A percentile compares a stretch with the other conserved stretches of the same genome.
These are phyloP conservation scores for Myopa testacea DNA, from an alignment of 2,888 invertebrate species.

Conservation along the genomic window DNA sequence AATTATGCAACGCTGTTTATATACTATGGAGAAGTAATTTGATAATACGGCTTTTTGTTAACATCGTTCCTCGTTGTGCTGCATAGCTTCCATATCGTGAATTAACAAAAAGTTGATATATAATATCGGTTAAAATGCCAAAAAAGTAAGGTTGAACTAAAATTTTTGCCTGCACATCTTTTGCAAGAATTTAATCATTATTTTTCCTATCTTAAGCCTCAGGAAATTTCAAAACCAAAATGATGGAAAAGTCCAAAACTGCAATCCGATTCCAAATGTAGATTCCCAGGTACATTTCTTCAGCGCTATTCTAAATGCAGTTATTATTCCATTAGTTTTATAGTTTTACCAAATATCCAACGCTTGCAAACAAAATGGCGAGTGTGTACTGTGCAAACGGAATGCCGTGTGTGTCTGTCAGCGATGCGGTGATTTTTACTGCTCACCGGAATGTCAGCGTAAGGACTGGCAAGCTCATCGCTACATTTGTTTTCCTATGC, in stretches of 20 bases:
- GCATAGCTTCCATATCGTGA: no score
- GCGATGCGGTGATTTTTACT: constrained; percentile 55
- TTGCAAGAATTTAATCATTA: not conserved
- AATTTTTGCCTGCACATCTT: not conserved
- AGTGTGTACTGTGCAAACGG: constrained; percentile 49
- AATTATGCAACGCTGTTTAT: no score
- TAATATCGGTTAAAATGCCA: not conserved
- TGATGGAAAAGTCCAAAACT: not conserved
- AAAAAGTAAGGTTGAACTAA: constrained; percentile 2
- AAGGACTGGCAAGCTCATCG: constrained; percentile 54
- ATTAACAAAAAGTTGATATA: no score
- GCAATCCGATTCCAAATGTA: not conserved
- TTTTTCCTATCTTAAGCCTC: not conserved
- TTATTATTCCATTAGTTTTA: not conserved
- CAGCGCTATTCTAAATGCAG: no score
- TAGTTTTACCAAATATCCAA: not conserved
- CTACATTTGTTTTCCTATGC: constrained; percentile 55
- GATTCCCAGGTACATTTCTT: not conserved
- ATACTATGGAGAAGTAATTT: no score
- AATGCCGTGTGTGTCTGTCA: constrained; percentile 48
- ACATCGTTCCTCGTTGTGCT: no score
- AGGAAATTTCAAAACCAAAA: not conserved
- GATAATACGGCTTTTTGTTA: no score
- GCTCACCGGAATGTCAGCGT: constrained; percentile 52
- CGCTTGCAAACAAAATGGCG: constrained; percentile 14